Percentiles rank a stretch among this genome's conserved stretches.
Conservation (phyloP, 2,888 invertebrate species). For the Heteromurus nitidus region DNA sequence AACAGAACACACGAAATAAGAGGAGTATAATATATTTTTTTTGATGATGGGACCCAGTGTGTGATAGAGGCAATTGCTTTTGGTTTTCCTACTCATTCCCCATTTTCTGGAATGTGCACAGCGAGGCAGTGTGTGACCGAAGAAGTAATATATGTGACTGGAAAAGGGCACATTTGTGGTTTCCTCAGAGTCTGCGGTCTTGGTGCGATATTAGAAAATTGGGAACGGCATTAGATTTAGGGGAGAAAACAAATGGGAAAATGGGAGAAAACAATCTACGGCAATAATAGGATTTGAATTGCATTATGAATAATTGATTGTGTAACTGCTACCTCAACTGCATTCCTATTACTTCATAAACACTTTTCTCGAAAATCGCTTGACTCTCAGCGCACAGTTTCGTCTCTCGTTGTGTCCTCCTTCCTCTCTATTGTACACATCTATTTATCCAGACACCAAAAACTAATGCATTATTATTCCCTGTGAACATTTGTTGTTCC, state of each 20-base stretch:
- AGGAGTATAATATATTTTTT: no score
- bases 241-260: conserved; percentile 31
- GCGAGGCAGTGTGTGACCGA: neutral
- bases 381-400: no score
- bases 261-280: conserved; percentile 41
- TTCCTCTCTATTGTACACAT: no score
- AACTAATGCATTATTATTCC: no score
- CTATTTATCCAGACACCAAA: no score
- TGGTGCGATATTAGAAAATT: conserved; percentile 45
- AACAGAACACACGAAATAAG: no score
- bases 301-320: conserved; percentile 62
- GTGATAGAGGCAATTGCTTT: no score
- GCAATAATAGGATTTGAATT: conserved; percentile 64
- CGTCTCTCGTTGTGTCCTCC: no score
- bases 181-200: conserved; percentile 33
- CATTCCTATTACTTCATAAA: neutral
- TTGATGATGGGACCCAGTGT: no score
- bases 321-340: neutral
- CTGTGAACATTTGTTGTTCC: no score
- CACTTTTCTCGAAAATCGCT: no score
- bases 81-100: conserved; percentile 3
- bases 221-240: conserved; percentile 13
- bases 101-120: neutral
- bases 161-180: conserved; percentile 36
- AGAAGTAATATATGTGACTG: neutral